Conservation (phyloP, 2,797 vertebrate species). For the Coccyzus lansbergi region DNA sequence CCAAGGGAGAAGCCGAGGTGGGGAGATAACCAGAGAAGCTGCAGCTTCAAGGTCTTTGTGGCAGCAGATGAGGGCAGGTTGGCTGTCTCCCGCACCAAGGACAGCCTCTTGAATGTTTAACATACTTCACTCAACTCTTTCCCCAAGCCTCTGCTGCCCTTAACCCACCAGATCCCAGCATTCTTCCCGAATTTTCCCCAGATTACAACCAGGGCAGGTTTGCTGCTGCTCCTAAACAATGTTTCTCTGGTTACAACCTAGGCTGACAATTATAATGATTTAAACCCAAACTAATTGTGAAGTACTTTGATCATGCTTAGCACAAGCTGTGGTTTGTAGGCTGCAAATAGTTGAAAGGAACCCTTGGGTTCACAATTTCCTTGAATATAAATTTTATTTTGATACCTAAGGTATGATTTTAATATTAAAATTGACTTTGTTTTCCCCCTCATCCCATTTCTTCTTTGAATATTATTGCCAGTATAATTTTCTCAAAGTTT, state of each 20-base stretch:
- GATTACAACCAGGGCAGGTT: slow-evolving; percentile 56
- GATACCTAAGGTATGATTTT: slow-evolving; percentile 54
- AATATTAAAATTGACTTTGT: slow-evolving; percentile 60
- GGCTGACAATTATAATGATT: slow-evolving; percentile 80
- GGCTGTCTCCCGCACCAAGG: fast-evolving
- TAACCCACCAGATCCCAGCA: neutral
- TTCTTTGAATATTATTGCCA: neutral
- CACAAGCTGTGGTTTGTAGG: slow-evolving; percentile 69
- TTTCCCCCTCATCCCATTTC: neutral
- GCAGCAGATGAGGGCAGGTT: neutral
- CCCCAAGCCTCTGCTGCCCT: neutral
- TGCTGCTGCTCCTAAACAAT: slow-evolving; percentile 54
- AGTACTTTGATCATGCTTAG: slow-evolving; percentile 77
- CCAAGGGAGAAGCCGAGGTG: neutral
- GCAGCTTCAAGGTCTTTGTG: fast-evolving
- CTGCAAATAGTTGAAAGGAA: slow-evolving; percentile 68
- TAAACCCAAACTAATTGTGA: slow-evolving; percentile 78
- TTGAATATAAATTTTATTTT: slow-evolving; percentile 71
- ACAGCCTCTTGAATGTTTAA: neutral
- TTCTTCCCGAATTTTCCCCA: slow-evolving; percentile 36
- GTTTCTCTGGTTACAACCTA: slow-evolving; percentile 72
- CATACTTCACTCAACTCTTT: neutral
- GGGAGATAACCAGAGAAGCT: neutral
- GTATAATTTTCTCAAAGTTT: slow-evolving; percentile 33
- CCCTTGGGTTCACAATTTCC: slow-evolving; percentile 67